Base-by-base conservation (phyloP, 2,888 invertebrate genomes). In the Troides aeacus region DNA sequence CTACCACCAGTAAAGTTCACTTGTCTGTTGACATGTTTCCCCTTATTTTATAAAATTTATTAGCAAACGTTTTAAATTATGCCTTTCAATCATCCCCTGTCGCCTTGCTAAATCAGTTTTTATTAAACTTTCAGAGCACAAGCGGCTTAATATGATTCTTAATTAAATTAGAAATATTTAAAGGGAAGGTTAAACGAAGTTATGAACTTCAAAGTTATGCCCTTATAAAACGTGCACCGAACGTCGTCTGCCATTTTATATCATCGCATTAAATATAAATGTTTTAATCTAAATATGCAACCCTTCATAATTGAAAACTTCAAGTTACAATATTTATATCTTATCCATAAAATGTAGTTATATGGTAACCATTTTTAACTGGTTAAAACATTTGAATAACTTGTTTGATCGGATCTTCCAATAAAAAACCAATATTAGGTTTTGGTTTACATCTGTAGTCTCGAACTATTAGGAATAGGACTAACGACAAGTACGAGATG, bases 141-240 rank as follows among this genome's bases (percentile, higher is more conserved):
- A 62, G 50, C n/a, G 30, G 58, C 24, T 62, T 66, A 62, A 57
- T 69, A 62, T 69, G 57, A 60, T 46, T 58, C 62, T 50, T 66
- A 62, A 69, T 69, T 65, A 62, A 69, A 69, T 69, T 66, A 69
- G 15, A 69, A 50, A 62, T 36, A 62, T 58, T 62, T 69, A 69
- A 61, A 62, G 62, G 30, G n/a, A 67, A 68, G 69, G 69, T 69
- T 64, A 57, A 69, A 62, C 57, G 57, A 64, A 58, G 58, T 69
- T 69, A 69, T 69, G 58, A 69, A 62, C 65, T 58, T 58, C n/a
- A 57, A 21, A 62, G 56, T 69, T 65, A 69, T 64, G 62, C 65
- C 65, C 58, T 69, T 66, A 69, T 69, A 69, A 66, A 69, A 57
- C 65, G 66, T 69, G 66, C 69, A 69, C 18, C 62, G 66, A 69